Conservation (phyloP, 2,888 invertebrate species). For the Mythimna lalbum region DNA sequence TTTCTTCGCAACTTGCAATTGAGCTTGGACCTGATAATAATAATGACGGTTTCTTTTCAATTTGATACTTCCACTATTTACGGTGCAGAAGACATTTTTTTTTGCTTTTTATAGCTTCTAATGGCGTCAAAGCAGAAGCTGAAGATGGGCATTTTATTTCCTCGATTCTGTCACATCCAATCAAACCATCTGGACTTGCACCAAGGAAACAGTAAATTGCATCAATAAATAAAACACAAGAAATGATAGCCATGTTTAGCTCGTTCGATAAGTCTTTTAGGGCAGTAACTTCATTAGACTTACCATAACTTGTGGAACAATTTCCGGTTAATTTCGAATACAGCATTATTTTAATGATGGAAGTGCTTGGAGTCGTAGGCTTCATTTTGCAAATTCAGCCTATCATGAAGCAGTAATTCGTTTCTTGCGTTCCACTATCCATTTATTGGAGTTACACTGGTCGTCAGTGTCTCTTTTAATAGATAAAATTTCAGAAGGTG, state of each 20-base stretch:
- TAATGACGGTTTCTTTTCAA: slow-evolving; percentile 3
- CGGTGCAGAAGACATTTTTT: slow-evolving; percentile 4
- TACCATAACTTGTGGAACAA: slow-evolving; percentile 10
- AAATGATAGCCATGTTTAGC: slow-evolving; percentile 5
- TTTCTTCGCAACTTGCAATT: slow-evolving; percentile 2
- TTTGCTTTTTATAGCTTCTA: slow-evolving; percentile 5
- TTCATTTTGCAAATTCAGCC: slow-evolving; percentile 9
- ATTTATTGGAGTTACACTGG: slow-evolving; percentile 5
- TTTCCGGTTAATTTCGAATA: slow-evolving; percentile 9
- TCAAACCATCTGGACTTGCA: slow-evolving; percentile 12
- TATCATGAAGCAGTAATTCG: slow-evolving; percentile 5
- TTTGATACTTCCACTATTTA: not conserved
- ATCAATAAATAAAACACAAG: slow-evolving; percentile 11
- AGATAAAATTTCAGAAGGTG: slow-evolving; percentile 3
- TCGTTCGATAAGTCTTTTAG: slow-evolving; percentile 2
- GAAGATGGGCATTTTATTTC: slow-evolving; percentile 7
- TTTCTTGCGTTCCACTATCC: slow-evolving; percentile 5
- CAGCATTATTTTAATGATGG: no score
- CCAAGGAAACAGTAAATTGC: not conserved
- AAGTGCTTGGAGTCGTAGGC: not conserved
- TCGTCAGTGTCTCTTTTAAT: slow-evolving; percentile 3
- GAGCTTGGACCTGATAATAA: slow-evolving; percentile 3
- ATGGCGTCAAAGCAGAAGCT: slow-evolving; percentile 1
- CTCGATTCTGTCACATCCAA: slow-evolving; percentile 3
- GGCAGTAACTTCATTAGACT: slow-evolving; percentile 5